Evolutionary conservation across 2,113 vertebrate species (phyloP), one percentile per base, ranked within the genome.

Genomic region (Oreochromis tanganicae): DNA sequence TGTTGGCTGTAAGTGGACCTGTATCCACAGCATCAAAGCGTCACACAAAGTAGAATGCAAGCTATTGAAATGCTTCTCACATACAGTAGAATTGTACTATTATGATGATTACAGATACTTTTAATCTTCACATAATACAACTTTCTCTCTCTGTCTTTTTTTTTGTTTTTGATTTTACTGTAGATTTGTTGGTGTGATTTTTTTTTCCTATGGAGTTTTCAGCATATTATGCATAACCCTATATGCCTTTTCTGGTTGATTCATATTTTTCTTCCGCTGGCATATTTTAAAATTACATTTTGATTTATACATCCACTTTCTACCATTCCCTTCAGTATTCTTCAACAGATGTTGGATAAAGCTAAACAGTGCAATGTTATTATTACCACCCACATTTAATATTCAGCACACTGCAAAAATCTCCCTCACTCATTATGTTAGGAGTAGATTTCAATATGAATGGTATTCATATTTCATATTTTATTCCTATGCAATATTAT

Each of bases 361-460:
- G 86, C 84, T 71, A 91, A 92, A 91, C 80, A 88, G 83, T 75
- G 38, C 54, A 87, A 68, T 80, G 24, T 54, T 82, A 82, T 85
- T 88, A 85, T 87, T 78, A 52, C 80, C 52, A 48, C 21, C 84
- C 75, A 90, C 90, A 92, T 93, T 85, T 87, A 87, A 89, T 93
- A 94, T 91, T 90, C 89, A 90, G 75, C 12, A 9, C 29, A 68
- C 50, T 24, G 38, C 79, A 89, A 68, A 85, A 93, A 94, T 91
- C 71, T 88, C 84, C 80, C 68, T 5, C 2, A 14, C 85, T 91
- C 84, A 89, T 87, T 89, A 90, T 86, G 41, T 80, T 36, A 32
- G 81, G 52, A 79, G 84, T 85, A 88, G 52, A 93, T 88, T 90
- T 85, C 87, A 90, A 87, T 81, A 89, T 91, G 87, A 89, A 82